These are phyloP conservation scores for Neomicropteryx cornuta DNA, from an alignment of 1,140 invertebrate genomes.

Conservation along the genomic window DNA sequence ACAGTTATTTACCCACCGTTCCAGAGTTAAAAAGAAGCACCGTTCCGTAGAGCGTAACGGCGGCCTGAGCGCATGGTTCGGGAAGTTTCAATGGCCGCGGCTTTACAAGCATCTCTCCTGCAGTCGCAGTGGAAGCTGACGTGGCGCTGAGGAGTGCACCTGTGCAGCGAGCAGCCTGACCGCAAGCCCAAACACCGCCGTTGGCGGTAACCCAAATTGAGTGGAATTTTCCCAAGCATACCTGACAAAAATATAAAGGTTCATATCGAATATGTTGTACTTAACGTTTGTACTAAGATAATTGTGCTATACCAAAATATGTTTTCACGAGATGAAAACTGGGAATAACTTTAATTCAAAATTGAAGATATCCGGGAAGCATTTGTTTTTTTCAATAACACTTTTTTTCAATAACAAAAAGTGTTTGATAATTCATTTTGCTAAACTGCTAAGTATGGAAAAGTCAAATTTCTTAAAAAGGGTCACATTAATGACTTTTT, in stretches of 20 bases:
- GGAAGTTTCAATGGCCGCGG: conserved; percentile 18
- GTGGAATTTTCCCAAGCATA: conserved; percentile 62
- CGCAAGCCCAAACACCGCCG: conserved; percentile 55
- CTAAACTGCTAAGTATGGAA: too few relatives aligned
- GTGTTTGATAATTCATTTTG: too few relatives aligned
- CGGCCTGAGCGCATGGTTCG: conserved; percentile 26
- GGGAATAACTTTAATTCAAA: too few relatives aligned
- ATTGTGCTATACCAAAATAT: too few relatives aligned
- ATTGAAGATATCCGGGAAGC: too few relatives aligned
- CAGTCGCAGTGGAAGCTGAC: conserved; percentile 27
- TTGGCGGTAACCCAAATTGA: conserved; percentile 46
- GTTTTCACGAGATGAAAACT: too few relatives aligned
- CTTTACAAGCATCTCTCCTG: conserved; percentile 17
- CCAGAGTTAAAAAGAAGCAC: conserved; percentile 48
- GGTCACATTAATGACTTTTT: too few relatives aligned
- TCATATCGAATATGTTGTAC: conserved; percentile 5
- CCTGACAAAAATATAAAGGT: conserved; percentile 22
- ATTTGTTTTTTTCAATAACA: too few relatives aligned
- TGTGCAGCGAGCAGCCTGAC: conserved; percentile 54
- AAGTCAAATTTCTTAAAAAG: too few relatives aligned
- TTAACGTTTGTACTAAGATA: too few relatives aligned
- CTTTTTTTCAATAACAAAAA: too few relatives aligned
- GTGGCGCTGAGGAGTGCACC: conserved; percentile 45
- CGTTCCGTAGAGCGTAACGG: conserved; percentile 51
- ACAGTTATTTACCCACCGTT: conserved; percentile 30